phyloP scores from a whole-genome alignment of 2,113 vertebrate species.

The Corythoichthys intestinalis region DNA sequence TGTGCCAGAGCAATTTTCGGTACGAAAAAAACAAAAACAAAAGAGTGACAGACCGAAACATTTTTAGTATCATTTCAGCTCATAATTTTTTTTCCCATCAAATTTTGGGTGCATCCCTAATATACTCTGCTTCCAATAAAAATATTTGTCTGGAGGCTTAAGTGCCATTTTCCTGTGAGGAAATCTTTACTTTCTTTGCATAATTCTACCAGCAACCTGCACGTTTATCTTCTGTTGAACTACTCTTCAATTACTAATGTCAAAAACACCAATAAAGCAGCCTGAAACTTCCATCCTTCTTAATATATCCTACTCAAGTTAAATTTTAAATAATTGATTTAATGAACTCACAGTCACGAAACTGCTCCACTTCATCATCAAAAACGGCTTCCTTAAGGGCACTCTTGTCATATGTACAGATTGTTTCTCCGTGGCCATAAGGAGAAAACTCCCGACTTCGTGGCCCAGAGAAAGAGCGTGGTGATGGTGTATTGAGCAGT shows the following conservation, averaged over 20 bases:
- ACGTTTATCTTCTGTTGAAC: no score
- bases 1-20: no score
- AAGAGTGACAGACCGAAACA: no score
- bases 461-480: conserved; percentile 85
- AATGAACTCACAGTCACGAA: conserved; percentile 82
- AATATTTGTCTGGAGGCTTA: no score
- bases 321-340: background rate
- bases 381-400: conserved; percentile 96
- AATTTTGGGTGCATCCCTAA: no score
- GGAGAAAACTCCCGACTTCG: conserved; percentile 88
- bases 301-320: background rate
- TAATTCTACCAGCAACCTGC: background rate
- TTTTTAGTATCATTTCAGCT: no score
- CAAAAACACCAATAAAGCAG: background rate
- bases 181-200: background rate
- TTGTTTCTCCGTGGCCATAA: conserved; percentile 85
- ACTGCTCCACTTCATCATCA: conserved; percentile 96
- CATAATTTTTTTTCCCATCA: no score
- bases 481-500: conserved; percentile 92
- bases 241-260: background rate
- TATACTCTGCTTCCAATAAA: no score
- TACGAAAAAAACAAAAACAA: no score
- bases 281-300: no score
- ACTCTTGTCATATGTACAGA: conserved; percentile 90
- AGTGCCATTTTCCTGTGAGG: no score